Evolutionary conservation across 2,113 vertebrate species (phyloP).

Genomic region (Grus americana): DNA sequence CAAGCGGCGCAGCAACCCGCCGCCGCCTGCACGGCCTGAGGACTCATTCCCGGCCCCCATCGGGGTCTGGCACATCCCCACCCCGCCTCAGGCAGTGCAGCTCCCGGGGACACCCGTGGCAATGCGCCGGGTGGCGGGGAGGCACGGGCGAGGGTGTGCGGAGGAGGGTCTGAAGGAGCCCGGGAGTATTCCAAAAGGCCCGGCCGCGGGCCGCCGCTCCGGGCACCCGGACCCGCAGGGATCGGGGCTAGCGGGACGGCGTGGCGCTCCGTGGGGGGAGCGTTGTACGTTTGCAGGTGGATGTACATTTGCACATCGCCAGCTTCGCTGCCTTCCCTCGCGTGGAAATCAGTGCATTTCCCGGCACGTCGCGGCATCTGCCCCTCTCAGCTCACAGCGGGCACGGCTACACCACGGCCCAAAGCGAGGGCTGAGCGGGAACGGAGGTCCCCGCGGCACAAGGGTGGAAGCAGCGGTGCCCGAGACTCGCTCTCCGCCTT

Average conservation of each 20-base stretch:
- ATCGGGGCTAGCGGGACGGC: rapidly evolving
- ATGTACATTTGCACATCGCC: not conserved
- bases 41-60: rapidly evolving
- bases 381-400: rapidly evolving
- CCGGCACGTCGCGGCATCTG: not conserved
- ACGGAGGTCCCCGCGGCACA: not conserved
- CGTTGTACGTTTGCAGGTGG: not conserved
- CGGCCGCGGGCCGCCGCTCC: too few species aligned
- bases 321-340: not conserved
- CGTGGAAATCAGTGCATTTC: not conserved
- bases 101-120: not conserved
- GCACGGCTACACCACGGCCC: too few species aligned
- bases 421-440: too few species aligned
- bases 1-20: rapidly evolving
- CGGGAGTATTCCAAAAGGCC: not conserved
- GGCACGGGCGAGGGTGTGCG: not conserved
- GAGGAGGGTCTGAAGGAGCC: not conserved
- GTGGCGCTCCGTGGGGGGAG: not conserved
- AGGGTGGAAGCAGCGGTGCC: rapidly evolving
- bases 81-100: not conserved
- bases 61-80: not conserved
- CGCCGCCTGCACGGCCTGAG: not conserved
- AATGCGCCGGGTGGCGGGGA: rapidly evolving
- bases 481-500: not conserved
- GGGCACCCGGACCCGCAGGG: not conserved